phyloP scores from a whole-genome alignment of 30 jellyfish, hydroid and myxozoan species.

The Mastigias papua region DNA sequence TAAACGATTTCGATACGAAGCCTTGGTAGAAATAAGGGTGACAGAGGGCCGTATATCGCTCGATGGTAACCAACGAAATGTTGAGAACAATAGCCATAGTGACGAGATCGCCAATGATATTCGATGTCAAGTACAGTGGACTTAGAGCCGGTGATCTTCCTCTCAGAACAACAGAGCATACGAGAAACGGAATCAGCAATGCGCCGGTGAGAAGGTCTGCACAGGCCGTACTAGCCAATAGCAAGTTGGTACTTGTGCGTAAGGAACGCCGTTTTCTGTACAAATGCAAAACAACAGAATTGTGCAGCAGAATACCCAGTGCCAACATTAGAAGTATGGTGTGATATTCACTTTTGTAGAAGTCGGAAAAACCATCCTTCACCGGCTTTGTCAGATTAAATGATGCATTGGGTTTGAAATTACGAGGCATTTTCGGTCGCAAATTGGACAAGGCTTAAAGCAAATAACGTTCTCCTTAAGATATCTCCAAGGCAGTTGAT shows the following conservation, averaged over 20 bases:
- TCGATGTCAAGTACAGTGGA: conserved; percentile 50
- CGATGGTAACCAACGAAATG: conserved; percentile 42
- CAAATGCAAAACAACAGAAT: conserved; percentile 48
- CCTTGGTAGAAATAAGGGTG: conserved; percentile 60
- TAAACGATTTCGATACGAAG: conserved; percentile 23
- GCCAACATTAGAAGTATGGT: conserved; percentile 59
- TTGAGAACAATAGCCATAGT: conserved; percentile 54
- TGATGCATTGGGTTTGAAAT: too few relatives aligned
- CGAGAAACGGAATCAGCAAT: conserved; percentile 41
- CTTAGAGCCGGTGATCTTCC: conserved; percentile 8
- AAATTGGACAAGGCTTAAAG: too few relatives aligned
- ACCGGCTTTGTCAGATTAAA: too few relatives aligned
- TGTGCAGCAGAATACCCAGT: conserved; percentile 47
- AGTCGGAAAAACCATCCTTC: neutral
- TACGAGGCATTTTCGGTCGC: too few relatives aligned
- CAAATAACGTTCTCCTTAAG: too few relatives aligned
- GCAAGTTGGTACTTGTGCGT: conserved; percentile 50
- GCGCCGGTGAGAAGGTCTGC: conserved; percentile 75
- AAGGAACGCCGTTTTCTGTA: conserved; percentile 34
- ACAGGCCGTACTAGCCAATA: conserved; percentile 44
- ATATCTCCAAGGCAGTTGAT: too few relatives aligned
- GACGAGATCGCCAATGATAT: conserved; percentile 47
- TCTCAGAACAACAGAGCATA: conserved; percentile 51
- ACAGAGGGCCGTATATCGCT: conserved; percentile 74
- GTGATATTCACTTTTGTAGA: conserved; percentile 53